Percentiles rank a stretch among this genome's conserved stretches.
Evolutionary conservation across 2,797 vertebrate species (phyloP).

Genomic region (Gymnoscopelus microlampas): DNA sequence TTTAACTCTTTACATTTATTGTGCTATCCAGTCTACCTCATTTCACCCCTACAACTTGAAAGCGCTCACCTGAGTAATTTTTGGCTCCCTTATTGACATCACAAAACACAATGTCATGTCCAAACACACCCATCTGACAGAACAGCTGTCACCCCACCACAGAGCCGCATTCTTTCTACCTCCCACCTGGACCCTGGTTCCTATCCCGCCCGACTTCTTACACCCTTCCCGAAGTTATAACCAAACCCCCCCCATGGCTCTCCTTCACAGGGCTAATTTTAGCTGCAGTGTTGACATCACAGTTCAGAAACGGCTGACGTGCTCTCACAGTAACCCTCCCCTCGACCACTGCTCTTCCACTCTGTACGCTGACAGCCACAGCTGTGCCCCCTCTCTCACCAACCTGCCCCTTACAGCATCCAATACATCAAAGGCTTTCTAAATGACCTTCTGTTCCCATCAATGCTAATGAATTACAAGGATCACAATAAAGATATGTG

Average conservation of each 20-base stretch:
- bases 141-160: conserved; percentile 39
- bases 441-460: conserved; percentile 5
- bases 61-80: conserved; percentile 51
- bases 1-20: conserved; percentile 17
- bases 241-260: conserved; percentile 36
- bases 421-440: background rate
- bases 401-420: conserved; percentile 16
- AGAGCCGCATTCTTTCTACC: conserved; percentile 34
- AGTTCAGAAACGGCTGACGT: conserved; percentile 60
- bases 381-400: conserved; percentile 58
- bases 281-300: conserved; percentile 75
- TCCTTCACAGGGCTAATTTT: conserved; percentile 70
- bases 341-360: conserved; percentile 23
- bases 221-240: conserved; percentile 21
- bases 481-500: conserved; percentile 29
- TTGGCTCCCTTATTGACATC: conserved; percentile 51
- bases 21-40: conserved; percentile 17
- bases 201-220: conserved; percentile 42
- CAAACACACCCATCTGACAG: conserved; percentile 37
- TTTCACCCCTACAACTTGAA: conserved; percentile 11
- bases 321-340: conserved; percentile 58
- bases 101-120: conserved; percentile 26
- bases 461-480: conserved; percentile 53
- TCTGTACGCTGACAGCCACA: conserved; percentile 65
- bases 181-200: conserved; percentile 50